phyloP scores from a whole-genome alignment of 2,113 vertebrate genomes.

The Mungos mungo region DNA sequence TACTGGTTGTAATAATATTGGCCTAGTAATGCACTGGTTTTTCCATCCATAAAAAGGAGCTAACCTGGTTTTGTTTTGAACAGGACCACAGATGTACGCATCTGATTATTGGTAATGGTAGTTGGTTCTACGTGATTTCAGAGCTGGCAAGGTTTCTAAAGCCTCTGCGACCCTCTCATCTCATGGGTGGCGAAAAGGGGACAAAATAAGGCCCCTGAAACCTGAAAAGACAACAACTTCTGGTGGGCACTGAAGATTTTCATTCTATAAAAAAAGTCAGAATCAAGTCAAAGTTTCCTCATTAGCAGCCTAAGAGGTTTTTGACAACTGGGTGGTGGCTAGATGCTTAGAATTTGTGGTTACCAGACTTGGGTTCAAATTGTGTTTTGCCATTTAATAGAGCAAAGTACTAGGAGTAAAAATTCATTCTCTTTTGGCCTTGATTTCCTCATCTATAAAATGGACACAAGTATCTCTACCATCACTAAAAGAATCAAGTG shows the following conservation, averaged over 20 bases:
- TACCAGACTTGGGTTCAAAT: background rate
- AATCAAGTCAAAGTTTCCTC: background rate
- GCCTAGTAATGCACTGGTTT: background rate
- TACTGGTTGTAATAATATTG: background rate
- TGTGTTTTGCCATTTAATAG: background rate
- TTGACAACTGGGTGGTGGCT: background rate
- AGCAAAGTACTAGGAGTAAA: background rate
- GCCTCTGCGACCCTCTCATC: background rate
- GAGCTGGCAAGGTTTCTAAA: background rate
- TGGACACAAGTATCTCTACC: background rate
- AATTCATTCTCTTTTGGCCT: background rate
- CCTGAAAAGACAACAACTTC: background rate
- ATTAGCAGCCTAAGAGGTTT: background rate
- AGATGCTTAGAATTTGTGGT: background rate
- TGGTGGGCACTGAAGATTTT: background rate
- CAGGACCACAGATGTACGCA: background rate
- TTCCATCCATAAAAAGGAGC: background rate
- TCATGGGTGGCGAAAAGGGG: background rate
- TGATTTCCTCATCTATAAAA: constrained; percentile 22
- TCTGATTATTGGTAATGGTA: background rate
- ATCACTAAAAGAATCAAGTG: background rate
- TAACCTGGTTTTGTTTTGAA: background rate
- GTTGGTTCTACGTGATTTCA: background rate
- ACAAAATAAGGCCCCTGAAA: background rate
- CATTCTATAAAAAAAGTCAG: background rate